Conservation (phyloP, 2,888 invertebrate genomes). For the Entomobrya proxima region DNA sequence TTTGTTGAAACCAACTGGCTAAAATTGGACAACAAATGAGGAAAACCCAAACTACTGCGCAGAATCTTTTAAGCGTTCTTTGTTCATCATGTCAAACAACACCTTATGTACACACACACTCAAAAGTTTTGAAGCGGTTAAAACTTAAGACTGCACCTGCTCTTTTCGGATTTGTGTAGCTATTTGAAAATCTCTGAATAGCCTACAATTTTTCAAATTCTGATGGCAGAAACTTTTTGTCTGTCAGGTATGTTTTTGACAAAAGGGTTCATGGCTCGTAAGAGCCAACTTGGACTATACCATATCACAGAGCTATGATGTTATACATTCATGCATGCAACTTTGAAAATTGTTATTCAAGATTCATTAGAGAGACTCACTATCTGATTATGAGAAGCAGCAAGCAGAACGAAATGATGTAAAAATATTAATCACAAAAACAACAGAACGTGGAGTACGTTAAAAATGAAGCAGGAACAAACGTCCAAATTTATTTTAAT, state of each 20-base stretch:
- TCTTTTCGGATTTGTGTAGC: neutral
- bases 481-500: neutral
- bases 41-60: neutral
- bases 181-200: too few species aligned
- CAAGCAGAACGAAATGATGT: conserved; percentile 72
- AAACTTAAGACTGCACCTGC: neutral
- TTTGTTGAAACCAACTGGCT: neutral
- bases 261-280: neutral
- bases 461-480: conserved; percentile 14
- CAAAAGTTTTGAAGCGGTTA: neutral
- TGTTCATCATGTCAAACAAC: neutral
- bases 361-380: conserved; percentile 70
- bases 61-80: neutral
- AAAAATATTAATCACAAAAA: conserved; percentile 72
- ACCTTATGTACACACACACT: neutral
- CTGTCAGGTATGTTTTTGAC: conserved; percentile 20
- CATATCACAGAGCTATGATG: too few species aligned
- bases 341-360: conserved; percentile 58
- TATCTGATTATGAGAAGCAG: conserved; percentile 72
- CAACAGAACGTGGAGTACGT: conserved; percentile 43
- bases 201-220: too few species aligned
- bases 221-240: too few species aligned
- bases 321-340: neutral
- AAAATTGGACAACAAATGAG: neutral
- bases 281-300: neutral